Percentiles rank a stretch among this genome's conserved stretches.
Evolutionary conservation across 53 echinoderm and acorn worm genomes (phyloP).

Genomic region (Echinometra lucunter): DNA sequence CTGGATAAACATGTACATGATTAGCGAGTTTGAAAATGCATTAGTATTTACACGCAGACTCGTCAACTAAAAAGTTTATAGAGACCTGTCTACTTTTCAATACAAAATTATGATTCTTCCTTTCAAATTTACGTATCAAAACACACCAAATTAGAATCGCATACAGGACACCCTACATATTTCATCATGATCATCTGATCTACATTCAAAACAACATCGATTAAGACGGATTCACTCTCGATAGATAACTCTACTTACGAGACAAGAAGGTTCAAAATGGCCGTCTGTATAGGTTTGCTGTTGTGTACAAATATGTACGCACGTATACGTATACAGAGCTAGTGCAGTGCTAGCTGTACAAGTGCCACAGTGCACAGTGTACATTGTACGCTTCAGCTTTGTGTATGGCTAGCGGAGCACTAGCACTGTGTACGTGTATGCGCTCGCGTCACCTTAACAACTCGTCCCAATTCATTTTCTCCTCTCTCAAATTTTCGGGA

Average conservation of each 20-base stretch:
- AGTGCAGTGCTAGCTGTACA: not conserved
- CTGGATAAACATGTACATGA: too few species aligned
- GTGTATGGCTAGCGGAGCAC: too few species aligned
- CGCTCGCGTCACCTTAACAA: not conserved
- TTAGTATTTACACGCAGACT: too few species aligned
- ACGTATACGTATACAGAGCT: not conserved
- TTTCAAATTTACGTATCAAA: not conserved
- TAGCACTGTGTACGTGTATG: too few species aligned
- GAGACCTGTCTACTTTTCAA: not conserved
- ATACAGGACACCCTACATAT: not conserved
- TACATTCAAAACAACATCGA: not conserved
- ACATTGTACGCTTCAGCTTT: too few species aligned
- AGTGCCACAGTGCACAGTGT: not conserved
- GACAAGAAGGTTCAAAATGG: constrained; percentile 69
- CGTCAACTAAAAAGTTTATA: too few species aligned
- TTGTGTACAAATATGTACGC: too few species aligned
- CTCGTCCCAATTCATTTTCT: not conserved
- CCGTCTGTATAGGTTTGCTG: constrained; percentile 33
- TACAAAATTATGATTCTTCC: not conserved
- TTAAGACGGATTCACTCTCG: constrained; percentile 17
- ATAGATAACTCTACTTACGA: not conserved
- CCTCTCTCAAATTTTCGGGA: not conserved
- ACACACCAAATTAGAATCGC: not conserved
- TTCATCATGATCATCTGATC: too few species aligned
- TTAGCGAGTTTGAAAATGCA: too few species aligned